A percentile compares a stretch with the other conserved stretches of the same genome.
These are phyloP conservation scores for Labeo calbasu DNA, from an alignment of 2,797 vertebrate genomes.

Conservation along the genomic window DNA sequence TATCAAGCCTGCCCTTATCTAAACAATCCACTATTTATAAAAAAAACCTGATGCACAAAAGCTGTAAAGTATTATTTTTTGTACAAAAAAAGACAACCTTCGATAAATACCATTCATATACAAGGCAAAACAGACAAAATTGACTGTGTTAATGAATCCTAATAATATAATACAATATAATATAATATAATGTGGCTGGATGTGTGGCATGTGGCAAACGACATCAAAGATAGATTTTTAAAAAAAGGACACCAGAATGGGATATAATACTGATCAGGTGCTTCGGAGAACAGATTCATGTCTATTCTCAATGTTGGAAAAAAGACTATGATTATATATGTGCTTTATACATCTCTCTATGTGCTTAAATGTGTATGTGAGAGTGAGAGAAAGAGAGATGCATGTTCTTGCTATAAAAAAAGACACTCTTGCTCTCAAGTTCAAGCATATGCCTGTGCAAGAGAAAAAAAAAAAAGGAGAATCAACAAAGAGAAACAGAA, in stretches of 20 bases:
- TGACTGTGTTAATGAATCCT: not conserved
- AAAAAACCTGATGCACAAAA: slow-evolving; percentile 1
- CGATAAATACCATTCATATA: not conserved
- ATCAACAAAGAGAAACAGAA: slow-evolving; percentile 13
- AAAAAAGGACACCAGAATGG: not conserved
- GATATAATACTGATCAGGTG: not conserved
- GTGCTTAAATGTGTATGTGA: not conserved
- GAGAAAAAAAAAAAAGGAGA: slow-evolving; percentile 37
- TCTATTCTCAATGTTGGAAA: not conserved
- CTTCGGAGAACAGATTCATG: not conserved
- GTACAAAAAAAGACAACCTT: not conserved
- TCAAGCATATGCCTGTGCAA: slow-evolving; percentile 1
- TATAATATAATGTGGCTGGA: not conserved
- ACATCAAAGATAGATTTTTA: not conserved
- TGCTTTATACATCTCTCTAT: slow-evolving; percentile 1
- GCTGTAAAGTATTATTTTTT: not conserved
- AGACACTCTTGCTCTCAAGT: not conserved
- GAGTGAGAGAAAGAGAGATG: not conserved
- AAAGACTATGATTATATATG: not conserved
- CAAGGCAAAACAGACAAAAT: not conserved
- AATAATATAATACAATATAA: not conserved
- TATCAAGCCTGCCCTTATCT: not conserved
- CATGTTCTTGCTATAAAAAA: not conserved
- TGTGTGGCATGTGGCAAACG: not conserved
- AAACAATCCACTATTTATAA: not conserved